Conservation (phyloP, 2,888 invertebrate species). For the Zygothrica quintamaculata region DNA sequence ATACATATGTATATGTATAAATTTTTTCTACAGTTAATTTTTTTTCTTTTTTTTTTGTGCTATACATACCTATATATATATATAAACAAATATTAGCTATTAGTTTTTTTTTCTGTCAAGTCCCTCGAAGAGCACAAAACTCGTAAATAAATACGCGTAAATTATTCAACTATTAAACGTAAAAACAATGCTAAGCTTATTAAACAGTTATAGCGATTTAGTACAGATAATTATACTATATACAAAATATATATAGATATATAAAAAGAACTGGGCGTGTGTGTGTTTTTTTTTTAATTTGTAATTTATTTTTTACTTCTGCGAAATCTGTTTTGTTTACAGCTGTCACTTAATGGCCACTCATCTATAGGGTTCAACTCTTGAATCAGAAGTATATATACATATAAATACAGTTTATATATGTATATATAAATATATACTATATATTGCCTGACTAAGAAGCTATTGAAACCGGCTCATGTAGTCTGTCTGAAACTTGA, state of each 20-base stretch:
- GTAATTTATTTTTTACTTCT: no score
- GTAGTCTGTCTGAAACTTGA: constrained; percentile 38
- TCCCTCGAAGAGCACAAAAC: constrained; percentile 54
- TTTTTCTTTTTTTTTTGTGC: constrained; percentile 23
- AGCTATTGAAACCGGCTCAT: constrained; percentile 52
- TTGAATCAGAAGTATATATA: constrained; percentile 4
- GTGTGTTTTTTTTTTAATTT: constrained; percentile 31
- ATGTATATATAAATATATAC: no score
- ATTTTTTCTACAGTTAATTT: constrained; percentile 28
- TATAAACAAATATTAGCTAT: constrained; percentile 9
- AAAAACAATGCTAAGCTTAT: constrained; percentile 57
- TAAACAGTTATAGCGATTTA: constrained; percentile 56
- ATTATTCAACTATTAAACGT: constrained; percentile 32
- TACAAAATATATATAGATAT: constrained; percentile 7
- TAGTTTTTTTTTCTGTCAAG: constrained; percentile 35
- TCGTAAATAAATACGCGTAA: constrained; percentile 19
- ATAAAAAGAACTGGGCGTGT: constrained; percentile 12
- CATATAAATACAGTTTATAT: no score
- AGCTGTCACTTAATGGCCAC: constrained; percentile 16
- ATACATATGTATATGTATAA: neutral
- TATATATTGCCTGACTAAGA: constrained; percentile 24
- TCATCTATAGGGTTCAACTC: constrained; percentile 43
- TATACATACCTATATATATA: no score
- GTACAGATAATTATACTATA: neutral
- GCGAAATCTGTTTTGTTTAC: constrained; percentile 18